A percentile compares a stretch with the other conserved stretches of the same genome.
Evolutionary conservation across 92 coral and sea anemone species (phyloP).

Genomic region (Paramuricea clavata): DNA sequence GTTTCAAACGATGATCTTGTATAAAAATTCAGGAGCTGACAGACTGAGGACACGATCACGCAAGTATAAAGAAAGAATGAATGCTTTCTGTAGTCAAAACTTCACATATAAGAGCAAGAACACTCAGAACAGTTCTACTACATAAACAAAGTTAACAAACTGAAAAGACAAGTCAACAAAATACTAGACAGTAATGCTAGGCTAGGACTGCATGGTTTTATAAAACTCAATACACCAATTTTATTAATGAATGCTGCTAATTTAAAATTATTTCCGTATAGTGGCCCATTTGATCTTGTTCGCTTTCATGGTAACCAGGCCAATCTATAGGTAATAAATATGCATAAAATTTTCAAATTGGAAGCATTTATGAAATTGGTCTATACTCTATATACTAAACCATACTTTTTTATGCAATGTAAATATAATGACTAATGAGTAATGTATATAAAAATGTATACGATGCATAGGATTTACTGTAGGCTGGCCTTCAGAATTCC

Average conservation of each 20-base stretch:
- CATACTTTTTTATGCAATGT: background rate
- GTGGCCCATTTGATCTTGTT: background rate
- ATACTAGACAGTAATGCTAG: too few relatives aligned
- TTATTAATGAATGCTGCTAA: too few relatives aligned
- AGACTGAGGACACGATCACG: background rate
- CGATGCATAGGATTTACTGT: background rate
- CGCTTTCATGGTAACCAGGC: background rate
- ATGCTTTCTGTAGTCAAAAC: background rate
- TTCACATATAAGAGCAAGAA: background rate
- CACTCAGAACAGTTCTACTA: too few relatives aligned
- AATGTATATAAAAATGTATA: background rate
- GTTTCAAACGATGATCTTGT: background rate
- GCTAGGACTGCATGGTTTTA: too few relatives aligned
- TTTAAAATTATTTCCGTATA: too few relatives aligned
- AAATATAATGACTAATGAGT: background rate
- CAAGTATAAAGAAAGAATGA: background rate
- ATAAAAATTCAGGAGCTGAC: background rate
- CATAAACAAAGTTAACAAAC: too few relatives aligned
- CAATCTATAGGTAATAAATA: background rate
- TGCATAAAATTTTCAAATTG: background rate
- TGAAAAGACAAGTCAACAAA: too few relatives aligned
- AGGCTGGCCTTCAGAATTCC: conserved; percentile 3
- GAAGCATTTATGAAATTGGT: background rate
- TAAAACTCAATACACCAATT: too few relatives aligned
- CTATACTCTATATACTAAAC: too few relatives aligned